Conservation (phyloP, 2,888 invertebrate genomes). For the Acanthosepion esculentum region DNA sequence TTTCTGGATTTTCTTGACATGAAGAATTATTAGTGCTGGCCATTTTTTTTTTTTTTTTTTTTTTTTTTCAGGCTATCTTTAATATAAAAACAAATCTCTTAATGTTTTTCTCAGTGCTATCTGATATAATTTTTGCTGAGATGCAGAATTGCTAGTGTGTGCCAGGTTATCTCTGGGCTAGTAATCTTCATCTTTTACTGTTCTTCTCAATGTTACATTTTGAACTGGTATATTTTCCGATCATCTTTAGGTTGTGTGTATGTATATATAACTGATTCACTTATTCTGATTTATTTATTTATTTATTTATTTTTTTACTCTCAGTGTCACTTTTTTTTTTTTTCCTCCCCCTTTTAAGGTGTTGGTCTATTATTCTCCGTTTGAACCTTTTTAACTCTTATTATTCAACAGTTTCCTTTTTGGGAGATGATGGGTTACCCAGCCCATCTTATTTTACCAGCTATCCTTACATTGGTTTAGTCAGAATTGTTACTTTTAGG, state of each 20-base stretch:
- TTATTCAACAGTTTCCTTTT: not conserved
- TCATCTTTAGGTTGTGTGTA: not conserved
- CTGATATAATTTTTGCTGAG: not conserved
- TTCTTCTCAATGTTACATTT: slow-evolving; percentile 20
- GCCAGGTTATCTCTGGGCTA: not conserved
- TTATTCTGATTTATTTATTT: too few relatives aligned
- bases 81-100: not conserved
- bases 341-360: too few relatives aligned
- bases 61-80: not conserved
- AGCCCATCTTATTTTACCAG: not conserved
- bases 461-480: not conserved
- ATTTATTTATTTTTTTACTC: too few relatives aligned
- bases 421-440: not conserved
- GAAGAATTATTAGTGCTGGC: too few relatives aligned
- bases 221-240: not conserved
- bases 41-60: too few relatives aligned
- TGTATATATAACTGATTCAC: too few relatives aligned
- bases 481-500: not conserved
- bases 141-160: not conserved
- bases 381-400: not conserved
- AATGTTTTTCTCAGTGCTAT: not conserved
- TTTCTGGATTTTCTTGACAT: too few relatives aligned
- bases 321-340: too few relatives aligned
- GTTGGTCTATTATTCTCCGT: not conserved
- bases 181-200: not conserved